These are phyloP conservation scores for Rallus crepitans DNA, from an alignment of 2,797 vertebrate species.

Conservation along the genomic window DNA sequence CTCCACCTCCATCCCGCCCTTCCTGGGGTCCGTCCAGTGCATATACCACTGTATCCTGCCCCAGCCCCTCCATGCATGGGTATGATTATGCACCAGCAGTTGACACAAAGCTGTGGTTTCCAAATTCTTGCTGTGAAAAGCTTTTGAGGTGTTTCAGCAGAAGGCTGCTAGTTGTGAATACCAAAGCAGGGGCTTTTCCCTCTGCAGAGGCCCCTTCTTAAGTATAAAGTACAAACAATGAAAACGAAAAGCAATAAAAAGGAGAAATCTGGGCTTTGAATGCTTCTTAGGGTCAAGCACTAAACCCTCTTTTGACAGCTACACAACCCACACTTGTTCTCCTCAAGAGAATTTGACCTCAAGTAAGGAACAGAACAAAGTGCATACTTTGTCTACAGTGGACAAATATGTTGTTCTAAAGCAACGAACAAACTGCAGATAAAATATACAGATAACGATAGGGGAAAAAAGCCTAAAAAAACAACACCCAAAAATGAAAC, in stretches of 20 bases:
- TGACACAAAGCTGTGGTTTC: neutral
- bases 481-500: neutral
- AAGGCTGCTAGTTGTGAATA: slow-evolving; percentile 23
- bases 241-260: slow-evolving; percentile 79
- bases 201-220: slow-evolving; percentile 60
- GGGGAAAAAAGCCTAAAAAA: neutral
- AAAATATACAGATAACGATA: neutral
- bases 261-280: slow-evolving; percentile 83
- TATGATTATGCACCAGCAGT: neutral
- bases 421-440: slow-evolving; percentile 47
- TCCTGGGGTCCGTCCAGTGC: neutral
- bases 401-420: neutral
- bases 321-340: slow-evolving; percentile 86
- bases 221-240: slow-evolving; percentile 81
- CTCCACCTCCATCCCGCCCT: neutral
- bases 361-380: slow-evolving; percentile 35
- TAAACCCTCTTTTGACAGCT: slow-evolving; percentile 82
- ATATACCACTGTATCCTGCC: neutral
- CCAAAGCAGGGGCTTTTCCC: slow-evolving; percentile 19
- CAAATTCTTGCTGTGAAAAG: slow-evolving; percentile 36
- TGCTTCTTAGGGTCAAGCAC: slow-evolving; percentile 83
- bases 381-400: slow-evolving; percentile 19
- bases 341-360: slow-evolving; percentile 82
- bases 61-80: neutral
- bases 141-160: slow-evolving; percentile 21